These are phyloP conservation scores for Caradrina clavipalpis DNA, from an alignment of 2,888 invertebrate genomes.

Conservation along the genomic window DNA sequence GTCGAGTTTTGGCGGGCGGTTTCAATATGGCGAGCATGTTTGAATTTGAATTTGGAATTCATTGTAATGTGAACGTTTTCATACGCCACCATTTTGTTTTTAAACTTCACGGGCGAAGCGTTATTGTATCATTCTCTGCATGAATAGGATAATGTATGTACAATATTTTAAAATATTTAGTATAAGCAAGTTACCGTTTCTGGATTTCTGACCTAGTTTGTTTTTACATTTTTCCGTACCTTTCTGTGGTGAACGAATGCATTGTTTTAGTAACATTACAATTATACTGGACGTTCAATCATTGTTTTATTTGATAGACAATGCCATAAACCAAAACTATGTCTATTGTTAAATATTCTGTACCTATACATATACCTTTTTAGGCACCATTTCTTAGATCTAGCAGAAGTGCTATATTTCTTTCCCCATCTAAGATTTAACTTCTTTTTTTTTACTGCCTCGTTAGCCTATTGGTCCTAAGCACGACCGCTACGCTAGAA, in stretches of 20 bases:
- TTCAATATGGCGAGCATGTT: conserved; percentile 27
- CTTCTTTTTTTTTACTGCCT: too few relatives aligned
- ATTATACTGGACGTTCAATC: neutral
- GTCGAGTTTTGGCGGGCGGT: conserved; percentile 13
- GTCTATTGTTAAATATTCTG: neutral
- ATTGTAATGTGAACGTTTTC: conserved; percentile 2
- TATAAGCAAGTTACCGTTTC: neutral
- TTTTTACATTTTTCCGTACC: neutral
- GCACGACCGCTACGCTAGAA: too few relatives aligned
- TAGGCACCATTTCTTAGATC: too few relatives aligned
- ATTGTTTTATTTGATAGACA: neutral
- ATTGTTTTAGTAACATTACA: too few relatives aligned
- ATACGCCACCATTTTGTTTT: neutral
- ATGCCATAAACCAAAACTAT: neutral
- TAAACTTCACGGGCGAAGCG: neutral
- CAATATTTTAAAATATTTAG: too few relatives aligned
- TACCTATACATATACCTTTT: too few relatives aligned
- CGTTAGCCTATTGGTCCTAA: too few relatives aligned
- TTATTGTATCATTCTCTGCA: conserved; percentile 8
- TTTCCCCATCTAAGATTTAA: too few relatives aligned
- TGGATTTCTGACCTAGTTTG: neutral
- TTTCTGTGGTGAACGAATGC: neutral
- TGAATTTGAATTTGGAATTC: conserved; percentile 8
- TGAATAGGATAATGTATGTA: neutral
- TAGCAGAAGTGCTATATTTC: neutral